Evolutionary conservation across 2,113 vertebrate genomes (phyloP), one percentile per base, ranked within the genome.

Genomic region (Chamaea fasciata): DNA sequence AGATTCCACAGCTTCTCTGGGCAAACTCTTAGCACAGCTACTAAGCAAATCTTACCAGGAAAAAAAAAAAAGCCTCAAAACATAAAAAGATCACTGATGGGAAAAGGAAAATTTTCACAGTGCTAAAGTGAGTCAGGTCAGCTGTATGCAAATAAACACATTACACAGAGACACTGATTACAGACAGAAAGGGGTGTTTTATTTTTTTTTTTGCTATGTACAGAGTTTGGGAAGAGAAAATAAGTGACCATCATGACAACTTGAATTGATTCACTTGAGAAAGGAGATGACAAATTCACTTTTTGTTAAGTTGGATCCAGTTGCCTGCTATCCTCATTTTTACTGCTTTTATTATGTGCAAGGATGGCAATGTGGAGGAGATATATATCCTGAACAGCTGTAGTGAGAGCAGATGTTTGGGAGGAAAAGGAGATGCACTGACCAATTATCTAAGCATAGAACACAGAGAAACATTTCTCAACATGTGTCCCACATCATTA

Each of bases 371-470:
- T 60, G 70, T 2, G 3, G 62, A 73, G 44, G 53, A 85, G 17
- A 78, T 77, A 35, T 42, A 62, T 33, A 82, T 84, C 67, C 59
- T 59, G 55, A 75, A 65, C 73, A 95, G 91, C 67, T 91, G 70
- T 37, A 83, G 62, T 46, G 59, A 69, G 55, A 83, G 50, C 83
- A 95, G 94, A 97, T 92, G 93, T 90, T 93, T 93, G 53, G 63
- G 79, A 92, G 52, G 79, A 92, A 74, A 80, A 86, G 85, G 47
- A 93, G 90, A 81, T 83, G 60, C 44, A 77, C 26, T 23, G 39
- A 88, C n/a, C 92, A 89, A 84, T 81, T 79, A 94, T 49, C 37
- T 53, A 95, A 94, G 81, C 18, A 2, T 79, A 74, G 82, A 60
- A 90, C 49, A 91, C n/a, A 47, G 37, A 92, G 49, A 62, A 86